Base-by-base conservation (phyloP, 2,888 invertebrate species). In the Apantesis nais region DNA sequence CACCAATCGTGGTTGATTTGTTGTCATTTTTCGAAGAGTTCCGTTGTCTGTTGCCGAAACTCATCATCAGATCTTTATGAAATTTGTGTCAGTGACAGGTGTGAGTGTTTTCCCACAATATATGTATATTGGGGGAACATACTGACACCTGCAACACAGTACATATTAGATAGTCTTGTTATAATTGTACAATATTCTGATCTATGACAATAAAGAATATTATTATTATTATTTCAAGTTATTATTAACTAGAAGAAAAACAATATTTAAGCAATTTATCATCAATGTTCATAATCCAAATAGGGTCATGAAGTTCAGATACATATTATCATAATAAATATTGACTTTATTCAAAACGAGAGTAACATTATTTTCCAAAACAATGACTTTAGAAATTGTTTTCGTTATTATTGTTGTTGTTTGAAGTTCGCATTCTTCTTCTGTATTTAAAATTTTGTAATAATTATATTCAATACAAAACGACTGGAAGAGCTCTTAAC, bases 401-500 rank as follows among this genome's bases (percentile, higher is more conserved):
- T 41, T 48, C 48, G 16, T 31, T 37, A 37, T 52, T 48, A 63
- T 48, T 34, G 3, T 31, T 25, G 8, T 41, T 68, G 29, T 41
- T 64, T 7, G 37, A 64, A 41, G 22, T 25, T 68, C 58, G 29
- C 34, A 41, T 19, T 58, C 34, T 69, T 44, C 39, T n/a, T 31
- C 31, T 60, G 25, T 14, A 4, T 37, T 34, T 34, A 22, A 12
- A 48, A 37, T 64, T 65, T 37, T 61, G 60, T 69, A 60, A 61
- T 69, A 60, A 69, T 65, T 69, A 65, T 65, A 69, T 69, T 69
- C 44, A 12, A 37, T 48, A 61, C 60, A 69, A 65, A 64, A 65
- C 37, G 34, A 44, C 52, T 62, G n/a, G n/a, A 58, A 66, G 37
- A 52, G 66, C 52, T 70, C 44, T 61, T 44, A 34, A 48, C 65